Evolutionary conservation across 2,113 vertebrate genomes (phyloP).

Genomic region (Neodontobutis hainanensis): DNA sequence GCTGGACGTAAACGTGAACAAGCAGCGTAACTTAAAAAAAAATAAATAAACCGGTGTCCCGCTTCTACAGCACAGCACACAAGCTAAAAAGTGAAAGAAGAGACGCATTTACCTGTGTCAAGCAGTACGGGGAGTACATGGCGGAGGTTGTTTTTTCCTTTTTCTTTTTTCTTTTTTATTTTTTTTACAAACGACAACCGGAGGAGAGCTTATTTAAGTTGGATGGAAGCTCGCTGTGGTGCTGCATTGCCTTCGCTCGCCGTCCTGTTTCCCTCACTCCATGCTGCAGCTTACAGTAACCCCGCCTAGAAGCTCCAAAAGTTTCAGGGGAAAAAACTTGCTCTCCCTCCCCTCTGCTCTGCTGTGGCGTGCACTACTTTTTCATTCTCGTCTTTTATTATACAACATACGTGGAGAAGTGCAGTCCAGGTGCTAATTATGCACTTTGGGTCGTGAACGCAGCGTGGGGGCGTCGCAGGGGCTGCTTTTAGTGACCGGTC

Average conservation of each 20-base stretch:
- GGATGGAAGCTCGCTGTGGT: constrained; percentile 78
- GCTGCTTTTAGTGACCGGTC: constrained; percentile 1
- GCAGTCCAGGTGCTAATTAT: constrained; percentile 10
- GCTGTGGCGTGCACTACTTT: constrained; percentile 16
- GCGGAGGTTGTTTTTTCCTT: constrained; percentile 15
- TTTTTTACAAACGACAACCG: constrained; percentile 60
- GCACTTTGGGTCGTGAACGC: constrained; percentile 1
- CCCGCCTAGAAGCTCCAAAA: constrained; percentile 84
- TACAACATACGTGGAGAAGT: not conserved
- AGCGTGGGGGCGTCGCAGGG: not conserved
- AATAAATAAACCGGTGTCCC: constrained; percentile 23
- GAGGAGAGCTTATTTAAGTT: constrained; percentile 75
- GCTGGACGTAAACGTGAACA: not conserved
- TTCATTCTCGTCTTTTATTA: not conserved
- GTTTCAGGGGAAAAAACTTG: constrained; percentile 79
- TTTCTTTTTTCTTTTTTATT: constrained; percentile 52
- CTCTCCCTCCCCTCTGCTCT: constrained; percentile 59
- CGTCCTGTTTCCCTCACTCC: constrained; percentile 78
- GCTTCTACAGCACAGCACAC: constrained; percentile 8
- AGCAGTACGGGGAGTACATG: constrained; percentile 87
- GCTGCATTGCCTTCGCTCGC: constrained; percentile 81
- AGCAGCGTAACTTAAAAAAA: not conserved
- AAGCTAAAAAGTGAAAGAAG: constrained; percentile 48
- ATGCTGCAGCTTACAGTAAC: constrained; percentile 81
- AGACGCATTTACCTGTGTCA: constrained; percentile 81